Evolutionary conservation across 92 coral and sea anemone species (phyloP), one percentile per base, ranked within the genome.

Genomic region (Epizoanthus ramosus): DNA sequence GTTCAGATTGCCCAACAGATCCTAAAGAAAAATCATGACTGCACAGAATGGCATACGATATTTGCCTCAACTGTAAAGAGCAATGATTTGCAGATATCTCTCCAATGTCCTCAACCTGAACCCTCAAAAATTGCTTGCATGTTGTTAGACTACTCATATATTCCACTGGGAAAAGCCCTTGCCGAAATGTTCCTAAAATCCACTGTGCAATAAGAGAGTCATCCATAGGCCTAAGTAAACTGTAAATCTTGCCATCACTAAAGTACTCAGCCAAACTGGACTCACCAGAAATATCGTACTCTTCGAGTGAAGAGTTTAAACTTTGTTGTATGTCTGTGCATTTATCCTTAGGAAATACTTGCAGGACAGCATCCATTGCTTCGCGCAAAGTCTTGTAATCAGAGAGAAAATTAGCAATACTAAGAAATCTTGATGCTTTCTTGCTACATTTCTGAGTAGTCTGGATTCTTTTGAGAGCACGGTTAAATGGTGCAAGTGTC

Each of bases 81-180:
- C 93, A 93, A 31, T 60, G 59, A 54, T 91, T 83, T 17, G 98
- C 88, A 0, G 98, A 93, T 57, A 74, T 50, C 71, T 91, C 86
- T 14, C 56, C 66, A 41, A 86, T 25, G 72, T 91, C 85, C 70
- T 95, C 98, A 59, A 88, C 94, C 59, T 92, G 93, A 37, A 77
- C 64, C 57, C 86, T 59, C 12, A 94, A 79, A 10, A 92, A 87
- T 19, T 56, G 79, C 68, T 88, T 92, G 17, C 89, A 84, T 43
- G 90, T 35, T 8, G 83, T 83, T 23, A 92, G 75, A 74, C 85
- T 59, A 18, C 85, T 83, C 39, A 97, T 73, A 31, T 69, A 84
- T 60, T 80, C 75, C 3, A 71, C 66, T 35, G 97, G 87, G 85
- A 93, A 88, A 6, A 68, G 8, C 19, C 94, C 98, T 41, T 90